phyloP scores from a whole-genome alignment of 2,797 vertebrate species.

The Okamejei kenojei region DNA sequence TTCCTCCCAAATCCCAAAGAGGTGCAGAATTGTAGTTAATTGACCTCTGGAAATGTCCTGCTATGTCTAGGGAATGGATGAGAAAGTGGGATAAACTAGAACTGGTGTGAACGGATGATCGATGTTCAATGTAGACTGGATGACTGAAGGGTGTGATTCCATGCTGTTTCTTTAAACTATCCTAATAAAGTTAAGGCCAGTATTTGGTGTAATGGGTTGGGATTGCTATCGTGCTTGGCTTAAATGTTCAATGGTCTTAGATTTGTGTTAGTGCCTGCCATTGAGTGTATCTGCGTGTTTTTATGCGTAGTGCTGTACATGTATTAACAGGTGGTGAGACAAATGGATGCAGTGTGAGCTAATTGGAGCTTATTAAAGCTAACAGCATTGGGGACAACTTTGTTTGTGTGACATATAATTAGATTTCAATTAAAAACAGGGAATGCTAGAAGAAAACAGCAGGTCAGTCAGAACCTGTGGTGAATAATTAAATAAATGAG shows the following conservation, averaged over 20 bases:
- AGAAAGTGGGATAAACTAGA: too few species aligned
- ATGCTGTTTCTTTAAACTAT: too few species aligned
- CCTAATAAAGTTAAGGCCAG: neutral
- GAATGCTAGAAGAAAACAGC: neutral
- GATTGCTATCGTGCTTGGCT: neutral
- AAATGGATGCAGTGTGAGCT: neutral
- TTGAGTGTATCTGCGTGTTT: too few species aligned
- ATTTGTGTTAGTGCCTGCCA: neutral
- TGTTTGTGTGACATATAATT: neutral
- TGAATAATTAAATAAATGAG: neutral
- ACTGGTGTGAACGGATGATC: too few species aligned
- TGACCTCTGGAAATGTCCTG: too few species aligned
- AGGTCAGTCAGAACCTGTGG: neutral
- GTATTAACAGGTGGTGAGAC: neutral
- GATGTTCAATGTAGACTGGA: too few species aligned
- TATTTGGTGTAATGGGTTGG: neutral
- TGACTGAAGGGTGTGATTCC: too few species aligned
- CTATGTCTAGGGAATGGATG: too few species aligned
- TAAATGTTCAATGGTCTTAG: neutral
- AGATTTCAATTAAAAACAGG: conserved; percentile 11
- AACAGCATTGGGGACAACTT: neutral
- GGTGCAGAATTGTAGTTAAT: too few species aligned
- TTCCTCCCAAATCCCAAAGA: too few species aligned
- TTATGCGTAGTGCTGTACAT: too few species aligned
- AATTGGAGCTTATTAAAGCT: neutral